Conservation (phyloP, 2,888 invertebrate genomes). For the Leptinotarsa peninsularis region DNA sequence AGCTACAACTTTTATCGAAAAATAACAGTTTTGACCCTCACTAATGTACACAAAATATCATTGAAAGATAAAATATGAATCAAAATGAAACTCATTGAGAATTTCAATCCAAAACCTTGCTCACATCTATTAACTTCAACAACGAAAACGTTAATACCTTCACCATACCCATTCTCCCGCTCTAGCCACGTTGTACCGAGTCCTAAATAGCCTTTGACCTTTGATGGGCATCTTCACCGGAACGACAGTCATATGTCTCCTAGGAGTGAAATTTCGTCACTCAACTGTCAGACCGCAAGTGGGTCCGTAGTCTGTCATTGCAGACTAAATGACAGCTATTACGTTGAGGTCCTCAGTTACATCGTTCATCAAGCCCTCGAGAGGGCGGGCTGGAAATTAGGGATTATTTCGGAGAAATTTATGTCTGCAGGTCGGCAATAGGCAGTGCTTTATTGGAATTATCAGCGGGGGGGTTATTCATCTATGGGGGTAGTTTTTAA, state of each 20-base stretch:
- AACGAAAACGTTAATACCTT: too few species aligned
- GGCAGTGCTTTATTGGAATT: conserved; percentile 21
- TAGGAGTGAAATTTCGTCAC: conserved; percentile 42
- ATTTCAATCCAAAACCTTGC: too few species aligned
- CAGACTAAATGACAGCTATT: conserved; percentile 50
- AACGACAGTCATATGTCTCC: conserved; percentile 50
- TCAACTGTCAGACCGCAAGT: conserved; percentile 47
- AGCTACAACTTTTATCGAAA: too few species aligned
- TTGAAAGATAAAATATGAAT: too few species aligned
- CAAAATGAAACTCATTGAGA: too few species aligned
- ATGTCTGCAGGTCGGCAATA: conserved; percentile 26
- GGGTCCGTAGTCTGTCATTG: conserved; percentile 51
- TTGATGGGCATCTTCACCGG: conserved; percentile 42
- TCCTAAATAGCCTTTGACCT: conserved; percentile 39
- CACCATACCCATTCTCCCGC: not conserved
- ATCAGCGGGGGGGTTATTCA: conserved; percentile 10
- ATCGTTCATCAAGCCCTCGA: conserved; percentile 47
- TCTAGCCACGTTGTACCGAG: conserved; percentile 12
- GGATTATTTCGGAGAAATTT: conserved; percentile 33
- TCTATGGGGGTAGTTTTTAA: not conserved
- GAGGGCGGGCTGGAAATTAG: conserved; percentile 30
- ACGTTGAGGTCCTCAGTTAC: conserved; percentile 47
- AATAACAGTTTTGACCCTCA: too few species aligned
- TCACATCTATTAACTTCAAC: too few species aligned
- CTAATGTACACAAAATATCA: too few species aligned